phyloP scores from a whole-genome alignment of 2,797 vertebrate genomes.

The Vipera ursinii region DNA sequence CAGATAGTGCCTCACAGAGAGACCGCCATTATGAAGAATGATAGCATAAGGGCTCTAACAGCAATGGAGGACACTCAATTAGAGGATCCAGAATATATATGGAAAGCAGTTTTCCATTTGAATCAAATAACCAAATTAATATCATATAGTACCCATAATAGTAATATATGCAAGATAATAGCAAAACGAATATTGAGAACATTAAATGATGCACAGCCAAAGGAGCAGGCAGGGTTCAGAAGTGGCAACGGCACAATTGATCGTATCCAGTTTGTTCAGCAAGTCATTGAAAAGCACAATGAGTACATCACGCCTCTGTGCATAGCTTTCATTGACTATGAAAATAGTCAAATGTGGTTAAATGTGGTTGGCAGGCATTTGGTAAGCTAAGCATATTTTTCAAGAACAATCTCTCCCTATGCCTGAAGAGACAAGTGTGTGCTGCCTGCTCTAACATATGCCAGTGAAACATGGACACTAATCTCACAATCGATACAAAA shows the following conservation, averaged over 20 bases:
- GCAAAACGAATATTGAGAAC: neutral
- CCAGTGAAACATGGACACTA: neutral
- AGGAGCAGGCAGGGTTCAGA: neutral
- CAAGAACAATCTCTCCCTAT: neutral
- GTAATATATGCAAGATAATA: neutral
- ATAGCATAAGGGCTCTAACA: neutral
- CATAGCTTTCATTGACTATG: neutral
- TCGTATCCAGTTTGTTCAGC: neutral
- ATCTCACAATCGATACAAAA: neutral
- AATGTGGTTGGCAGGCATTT: neutral
- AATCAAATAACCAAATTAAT: neutral
- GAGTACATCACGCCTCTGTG: neutral
- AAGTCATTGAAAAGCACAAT: neutral
- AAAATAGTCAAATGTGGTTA: neutral
- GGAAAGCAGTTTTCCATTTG: neutral
- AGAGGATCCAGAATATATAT: conserved; percentile 10
- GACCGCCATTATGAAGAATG: neutral
- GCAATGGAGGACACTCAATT: neutral
- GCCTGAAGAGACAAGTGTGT: neutral
- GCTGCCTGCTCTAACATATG: neutral
- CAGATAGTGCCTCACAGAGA: neutral
- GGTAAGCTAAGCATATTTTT: neutral
- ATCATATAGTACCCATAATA: neutral
- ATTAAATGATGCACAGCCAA: neutral
- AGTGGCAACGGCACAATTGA: neutral